Evolutionary conservation across 1,140 invertebrate species (phyloP), one percentile per base, ranked within the genome.

Genomic region (Teleogryllus occipitalis): DNA sequence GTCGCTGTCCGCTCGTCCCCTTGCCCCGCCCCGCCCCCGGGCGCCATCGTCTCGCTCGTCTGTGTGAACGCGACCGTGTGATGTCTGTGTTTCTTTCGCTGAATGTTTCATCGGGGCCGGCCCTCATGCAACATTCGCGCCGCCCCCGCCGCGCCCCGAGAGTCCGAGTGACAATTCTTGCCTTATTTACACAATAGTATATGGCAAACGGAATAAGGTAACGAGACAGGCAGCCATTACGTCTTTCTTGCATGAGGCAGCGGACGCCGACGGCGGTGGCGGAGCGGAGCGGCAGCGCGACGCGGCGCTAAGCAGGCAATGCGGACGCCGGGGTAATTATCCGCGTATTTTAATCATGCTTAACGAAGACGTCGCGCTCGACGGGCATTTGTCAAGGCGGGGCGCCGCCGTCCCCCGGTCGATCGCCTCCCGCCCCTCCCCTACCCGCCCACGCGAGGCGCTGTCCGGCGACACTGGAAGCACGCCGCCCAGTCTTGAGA

Each of bases 51-150:
- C 18, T 10, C 54, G 10, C 10, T 18, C 18, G 54, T 65, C 54
- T 65, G 10, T 65, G 54, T 65, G 54, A 65, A 65, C 54, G 10
- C 10, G 54, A 18, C 54, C 54, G 54, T 65, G 54, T 65, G 49
- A 65, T 65, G 54, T 65, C 54, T 65, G 54, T 65, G 54, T 65
- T 65, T 65, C 54, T 65, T 65, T 65, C 54, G 54, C 18, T 65
- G 54, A 65, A 65, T 65, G 54, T 65, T 65, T 65, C 54, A 65
- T 65, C 54, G 54, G 10, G 54, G 2, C 2, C 10, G 54, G 54
- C 54, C 18, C 54, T 39, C 54, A 65, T 65, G 54, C 54, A 54
- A 65, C 54, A 65, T 65, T 65, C 18, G 54, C 54, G 10, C 54
- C 54, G 10, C 54, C 54, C 10, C 54, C 54, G 10, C 54, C 54